Evolutionary conservation across 2,113 vertebrate species (phyloP).

Genomic region (Pelodiscus sinensis): DNA sequence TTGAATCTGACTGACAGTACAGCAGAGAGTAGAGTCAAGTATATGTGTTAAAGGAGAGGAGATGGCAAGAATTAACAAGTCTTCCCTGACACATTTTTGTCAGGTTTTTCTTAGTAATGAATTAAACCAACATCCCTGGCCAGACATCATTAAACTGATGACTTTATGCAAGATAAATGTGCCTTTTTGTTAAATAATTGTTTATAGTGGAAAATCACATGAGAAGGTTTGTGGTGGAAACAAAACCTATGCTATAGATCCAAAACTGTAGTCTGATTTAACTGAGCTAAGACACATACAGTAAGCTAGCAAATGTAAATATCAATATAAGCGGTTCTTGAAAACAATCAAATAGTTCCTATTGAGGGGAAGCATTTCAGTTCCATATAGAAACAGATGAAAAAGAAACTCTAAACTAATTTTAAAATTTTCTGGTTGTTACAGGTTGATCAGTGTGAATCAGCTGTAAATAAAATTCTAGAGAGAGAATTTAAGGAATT

Average conservation of each 20-base stretch:
- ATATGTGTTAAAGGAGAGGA: neutral
- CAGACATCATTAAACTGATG: neutral
- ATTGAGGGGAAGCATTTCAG: slow-evolving; percentile 36
- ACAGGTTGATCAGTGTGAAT: neutral
- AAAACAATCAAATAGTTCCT: slow-evolving; percentile 23
- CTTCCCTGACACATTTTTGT: neutral
- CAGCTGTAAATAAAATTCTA: slow-evolving; percentile 2
- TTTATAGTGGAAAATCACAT: neutral
- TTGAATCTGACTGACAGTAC: neutral
- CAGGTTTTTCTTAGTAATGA: neutral
- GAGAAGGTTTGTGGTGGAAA: slow-evolving; percentile 11
- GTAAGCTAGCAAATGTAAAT: slow-evolving; percentile 35
- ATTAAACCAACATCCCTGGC: neutral
- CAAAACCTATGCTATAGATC: neutral
- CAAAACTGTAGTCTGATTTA: slow-evolving; percentile 10
- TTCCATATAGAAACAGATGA: slow-evolving; percentile 21
- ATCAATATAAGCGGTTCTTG: slow-evolving; percentile 57
- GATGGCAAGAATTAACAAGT: neutral
- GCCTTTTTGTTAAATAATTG: slow-evolving; percentile 23
- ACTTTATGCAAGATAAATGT: slow-evolving; percentile 6
- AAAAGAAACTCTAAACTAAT: slow-evolving; percentile 40
- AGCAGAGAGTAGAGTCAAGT: neutral
- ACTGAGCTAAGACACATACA: slow-evolving; percentile 35
- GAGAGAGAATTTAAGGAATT: slow-evolving; percentile 35
- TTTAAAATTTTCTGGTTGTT: neutral